phyloP scores from a whole-genome alignment of 2,113 vertebrate genomes.

The Arothron firmamentum region DNA sequence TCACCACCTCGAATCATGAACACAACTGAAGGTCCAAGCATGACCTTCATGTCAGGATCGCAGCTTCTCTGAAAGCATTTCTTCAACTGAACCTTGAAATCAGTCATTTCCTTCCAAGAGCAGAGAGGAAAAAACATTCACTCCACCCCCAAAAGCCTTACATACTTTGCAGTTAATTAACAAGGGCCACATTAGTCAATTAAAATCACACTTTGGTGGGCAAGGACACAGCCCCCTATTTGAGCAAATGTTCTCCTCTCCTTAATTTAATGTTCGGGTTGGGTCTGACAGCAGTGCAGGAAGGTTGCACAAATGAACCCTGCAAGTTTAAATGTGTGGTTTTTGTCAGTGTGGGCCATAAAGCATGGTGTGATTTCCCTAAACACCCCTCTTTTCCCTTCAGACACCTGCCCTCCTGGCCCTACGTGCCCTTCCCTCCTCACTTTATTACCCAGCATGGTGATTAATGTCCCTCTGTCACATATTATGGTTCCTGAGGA shows the following conservation, averaged over 20 bases:
- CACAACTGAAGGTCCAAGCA: not conserved
- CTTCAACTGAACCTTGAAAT: conserved; percentile 27
- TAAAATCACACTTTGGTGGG: conserved; percentile 10
- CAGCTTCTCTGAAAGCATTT: conserved; percentile 7
- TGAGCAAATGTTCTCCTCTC: conserved; percentile 10
- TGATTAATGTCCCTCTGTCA: conserved; percentile 73
- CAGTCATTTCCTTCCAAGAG: conserved; percentile 25
- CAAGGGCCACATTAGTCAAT: not conserved
- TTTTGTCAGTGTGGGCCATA: conserved; percentile 60
- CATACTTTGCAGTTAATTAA: conserved; percentile 42
- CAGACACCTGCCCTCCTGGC: conserved; percentile 55
- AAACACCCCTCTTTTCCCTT: conserved; percentile 60
- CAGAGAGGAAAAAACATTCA: not conserved
- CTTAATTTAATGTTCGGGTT: conserved; percentile 16
- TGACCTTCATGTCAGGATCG: conserved; percentile 2
- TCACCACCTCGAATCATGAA: conserved; percentile 10
- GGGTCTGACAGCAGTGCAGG: conserved; percentile 20
- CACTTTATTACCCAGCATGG: conserved; percentile 65
- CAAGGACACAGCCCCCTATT: not conserved
- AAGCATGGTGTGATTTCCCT: conserved; percentile 68
- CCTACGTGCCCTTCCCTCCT: conserved; percentile 57
- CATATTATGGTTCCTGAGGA: conserved; percentile 33
- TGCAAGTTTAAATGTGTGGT: conserved; percentile 37
- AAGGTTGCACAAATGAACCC: conserved; percentile 35
- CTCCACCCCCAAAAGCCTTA: conserved; percentile 15